Evolutionary conservation across 1,140 invertebrate genomes (phyloP).

Genomic region (Heterodera carotae): DNA sequence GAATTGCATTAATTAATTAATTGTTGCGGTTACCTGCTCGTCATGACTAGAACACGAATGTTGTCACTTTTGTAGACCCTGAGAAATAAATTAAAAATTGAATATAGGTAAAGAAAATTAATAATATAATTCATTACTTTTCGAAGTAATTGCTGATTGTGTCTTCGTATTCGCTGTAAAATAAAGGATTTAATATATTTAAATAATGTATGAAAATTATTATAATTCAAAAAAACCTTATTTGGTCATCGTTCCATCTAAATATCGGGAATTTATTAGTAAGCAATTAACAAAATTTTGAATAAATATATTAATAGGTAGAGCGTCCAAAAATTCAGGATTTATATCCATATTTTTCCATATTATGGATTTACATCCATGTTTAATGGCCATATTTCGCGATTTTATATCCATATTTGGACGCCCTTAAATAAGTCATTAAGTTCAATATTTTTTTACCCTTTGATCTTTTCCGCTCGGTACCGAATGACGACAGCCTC

Average conservation of each 20-base stretch:
- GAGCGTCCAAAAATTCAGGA: too few species aligned
- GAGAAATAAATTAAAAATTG: constrained; percentile 24
- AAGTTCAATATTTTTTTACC: not conserved
- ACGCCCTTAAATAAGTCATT: too few species aligned
- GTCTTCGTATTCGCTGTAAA: constrained; percentile 39
- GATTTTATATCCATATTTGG: too few species aligned
- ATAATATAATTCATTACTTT: constrained; percentile 28
- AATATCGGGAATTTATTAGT: not conserved
- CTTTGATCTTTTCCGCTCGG: constrained; percentile 38
- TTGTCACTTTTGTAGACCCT: constrained; percentile 48
- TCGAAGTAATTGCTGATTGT: constrained; percentile 45
- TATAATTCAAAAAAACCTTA: constrained; percentile 20
- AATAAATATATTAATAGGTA: too few species aligned
- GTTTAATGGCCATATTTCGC: too few species aligned
- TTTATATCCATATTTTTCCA: too few species aligned
- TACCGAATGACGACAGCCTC: constrained; percentile 49
- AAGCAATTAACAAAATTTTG: too few species aligned
- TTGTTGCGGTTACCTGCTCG: not conserved
- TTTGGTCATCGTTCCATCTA: constrained; percentile 37
- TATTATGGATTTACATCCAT: too few species aligned
- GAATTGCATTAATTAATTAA: too few species aligned
- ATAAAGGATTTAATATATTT: constrained; percentile 21
- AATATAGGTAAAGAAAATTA: not conserved
- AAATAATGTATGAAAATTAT: constrained; percentile 9
- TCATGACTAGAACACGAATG: constrained; percentile 27